Conservation (phyloP, 2,797 vertebrate genomes). For the Balearica regulorum region DNA sequence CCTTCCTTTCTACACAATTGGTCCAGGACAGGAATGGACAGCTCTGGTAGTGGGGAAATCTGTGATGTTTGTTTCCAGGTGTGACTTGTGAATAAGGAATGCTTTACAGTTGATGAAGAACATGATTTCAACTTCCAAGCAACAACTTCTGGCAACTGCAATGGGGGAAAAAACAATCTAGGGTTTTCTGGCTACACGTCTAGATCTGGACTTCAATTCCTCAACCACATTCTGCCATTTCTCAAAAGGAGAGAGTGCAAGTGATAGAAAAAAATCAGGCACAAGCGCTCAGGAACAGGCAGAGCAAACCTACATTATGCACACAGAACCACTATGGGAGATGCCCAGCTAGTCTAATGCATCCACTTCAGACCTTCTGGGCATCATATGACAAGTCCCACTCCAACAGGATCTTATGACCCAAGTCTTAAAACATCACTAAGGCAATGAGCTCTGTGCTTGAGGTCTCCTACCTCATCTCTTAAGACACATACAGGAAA, state of each 20-base stretch:
- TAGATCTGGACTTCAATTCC: background rate
- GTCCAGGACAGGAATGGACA: background rate
- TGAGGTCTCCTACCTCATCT: background rate
- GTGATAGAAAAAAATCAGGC: background rate
- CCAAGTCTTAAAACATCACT: background rate
- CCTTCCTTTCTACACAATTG: background rate
- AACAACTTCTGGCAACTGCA: background rate
- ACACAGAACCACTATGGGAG: background rate
- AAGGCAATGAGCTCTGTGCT: background rate
- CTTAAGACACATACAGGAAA: background rate
- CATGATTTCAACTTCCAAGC: background rate
- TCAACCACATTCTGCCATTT: background rate
- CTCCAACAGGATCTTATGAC: background rate
- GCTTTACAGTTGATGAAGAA: background rate
- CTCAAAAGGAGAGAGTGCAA: background rate
- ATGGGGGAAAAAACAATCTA: background rate
- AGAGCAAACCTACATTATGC: background rate
- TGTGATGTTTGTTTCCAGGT: background rate
- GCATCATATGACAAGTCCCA: background rate
- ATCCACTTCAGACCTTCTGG: background rate
- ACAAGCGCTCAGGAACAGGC: background rate
- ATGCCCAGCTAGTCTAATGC: background rate
- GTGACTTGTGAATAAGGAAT: background rate
- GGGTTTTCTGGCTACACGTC: background rate
- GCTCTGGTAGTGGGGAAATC: background rate